Base-by-base conservation (phyloP, 2,888 invertebrate genomes). In the Xestoiulus laeticollis region DNA sequence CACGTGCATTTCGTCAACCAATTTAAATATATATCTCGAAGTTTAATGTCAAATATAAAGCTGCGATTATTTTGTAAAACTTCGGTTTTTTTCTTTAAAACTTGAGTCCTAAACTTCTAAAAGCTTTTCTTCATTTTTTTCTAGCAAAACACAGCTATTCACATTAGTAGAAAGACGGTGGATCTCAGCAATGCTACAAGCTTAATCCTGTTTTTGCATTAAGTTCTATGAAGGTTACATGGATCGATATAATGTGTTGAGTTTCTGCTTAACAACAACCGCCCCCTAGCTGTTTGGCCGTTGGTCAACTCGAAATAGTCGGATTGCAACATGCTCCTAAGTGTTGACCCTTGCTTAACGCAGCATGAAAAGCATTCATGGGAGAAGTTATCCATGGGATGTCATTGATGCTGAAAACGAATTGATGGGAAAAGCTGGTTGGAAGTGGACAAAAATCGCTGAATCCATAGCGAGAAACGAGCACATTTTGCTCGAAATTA, bases 261-360 rank as follows among this genome's bases (percentile, higher is more conserved):
- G 26, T 78, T 30, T 78, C 3, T 30, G 30, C 78, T 14, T 0
- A 30, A 78, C 78, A 78, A 30, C 78, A 12, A 26, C 78, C 68
- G 26, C 68, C 59, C 68, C 6, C 19, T 26, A 26, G 68, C 68
- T 26, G 68, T 78, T 78, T 78, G 78, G 78, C 30, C 30, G 78
- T 30, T 78, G 78, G 78, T 78, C 78, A 78, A 78, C 78, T 78
- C 2, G 78, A 78, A 30, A 78, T 26, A 26, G 8, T 78, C 6
- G 78, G 78, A 78, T 78, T 26, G 30, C 26, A 78, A 78, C 78
- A 78, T 78, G 78, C 30, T 26, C 26, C 26, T 26, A 78, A 78
- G 78, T 78, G 78, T 78, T 78, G 78, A 78, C 78, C 78, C 78
- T 78, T 78, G 78, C 30, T 22, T 78, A 78, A 78, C 78, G 78